phyloP scores from a whole-genome alignment of 2,113 vertebrate genomes.

The Megaceryle torquata region DNA sequence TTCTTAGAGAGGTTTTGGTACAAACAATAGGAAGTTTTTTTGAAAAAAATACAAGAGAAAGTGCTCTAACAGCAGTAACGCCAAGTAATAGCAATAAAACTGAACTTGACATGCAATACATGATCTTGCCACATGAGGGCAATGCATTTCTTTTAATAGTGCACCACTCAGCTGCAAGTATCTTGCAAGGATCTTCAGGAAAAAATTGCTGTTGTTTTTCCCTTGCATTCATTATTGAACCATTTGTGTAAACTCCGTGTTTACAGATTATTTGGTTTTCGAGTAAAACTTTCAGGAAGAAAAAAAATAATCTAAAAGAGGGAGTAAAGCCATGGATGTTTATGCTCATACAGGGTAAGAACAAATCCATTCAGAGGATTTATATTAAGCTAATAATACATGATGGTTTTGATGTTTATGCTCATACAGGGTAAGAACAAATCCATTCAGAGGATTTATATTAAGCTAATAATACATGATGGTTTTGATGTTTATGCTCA shows the following conservation, averaged over 20 bases:
- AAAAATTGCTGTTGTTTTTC: not conserved
- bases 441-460: not conserved
- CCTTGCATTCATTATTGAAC: not conserved
- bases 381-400: no score
- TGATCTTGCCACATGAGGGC: not conserved
- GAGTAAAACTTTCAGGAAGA: not conserved
- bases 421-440: not conserved
- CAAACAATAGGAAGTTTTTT: not conserved
- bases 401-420: no score
- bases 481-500: not conserved
- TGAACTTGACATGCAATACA: not conserved
- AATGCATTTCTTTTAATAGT: not conserved
- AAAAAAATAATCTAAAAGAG: not conserved
- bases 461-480: not conserved
- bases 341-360: not conserved
- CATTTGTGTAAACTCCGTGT: not conserved
- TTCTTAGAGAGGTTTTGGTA: no score
- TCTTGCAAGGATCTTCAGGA: accelerated
- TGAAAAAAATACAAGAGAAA: not conserved
- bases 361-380: not conserved
- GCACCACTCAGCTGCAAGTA: not conserved
- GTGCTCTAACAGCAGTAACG: not conserved
- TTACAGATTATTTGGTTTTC: no score
- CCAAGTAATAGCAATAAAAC: accelerated
- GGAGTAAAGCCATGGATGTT: not conserved